A percentile compares a stretch with the other conserved stretches of the same genome.
phyloP scores from a whole-genome alignment of 2,888 invertebrate genomes.

The Theodoxus fluviatilis region DNA sequence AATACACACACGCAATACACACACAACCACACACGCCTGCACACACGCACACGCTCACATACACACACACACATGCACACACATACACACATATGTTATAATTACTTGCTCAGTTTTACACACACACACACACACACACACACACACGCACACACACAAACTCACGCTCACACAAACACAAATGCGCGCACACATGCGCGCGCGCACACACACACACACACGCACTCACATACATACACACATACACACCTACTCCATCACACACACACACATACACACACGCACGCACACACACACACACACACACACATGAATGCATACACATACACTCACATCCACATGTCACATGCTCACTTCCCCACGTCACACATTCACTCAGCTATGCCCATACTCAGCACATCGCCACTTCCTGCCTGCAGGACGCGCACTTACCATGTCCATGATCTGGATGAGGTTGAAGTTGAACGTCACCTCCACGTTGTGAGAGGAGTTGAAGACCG shows the following conservation, averaged over 20 bases:
- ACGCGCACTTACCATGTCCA: constrained; percentile 69
- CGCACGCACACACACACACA: background rate
- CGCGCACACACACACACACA: background rate
- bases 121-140: background rate
- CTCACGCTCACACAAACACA: background rate
- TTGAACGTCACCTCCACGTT: constrained; percentile 68
- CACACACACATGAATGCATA: background rate
- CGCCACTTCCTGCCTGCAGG: no score
- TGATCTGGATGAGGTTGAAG: constrained; percentile 69
- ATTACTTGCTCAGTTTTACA: no score
- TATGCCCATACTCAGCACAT: no score
- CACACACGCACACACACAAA: constrained; percentile 3
- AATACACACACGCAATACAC: background rate
- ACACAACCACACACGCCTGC: no score
- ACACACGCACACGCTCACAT: constrained; percentile 1
- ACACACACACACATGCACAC: background rate
- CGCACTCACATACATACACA: background rate
- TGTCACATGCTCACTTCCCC: no score
- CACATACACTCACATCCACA: no score
- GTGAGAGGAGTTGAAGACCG: constrained; percentile 67
- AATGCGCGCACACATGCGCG: background rate
- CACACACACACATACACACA: background rate
- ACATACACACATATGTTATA: background rate
- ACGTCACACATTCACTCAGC: no score
- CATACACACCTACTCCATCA: no score